Evolutionary conservation across 2,113 vertebrate genomes (phyloP).

Genomic region (Mystacornis crossleyi): DNA sequence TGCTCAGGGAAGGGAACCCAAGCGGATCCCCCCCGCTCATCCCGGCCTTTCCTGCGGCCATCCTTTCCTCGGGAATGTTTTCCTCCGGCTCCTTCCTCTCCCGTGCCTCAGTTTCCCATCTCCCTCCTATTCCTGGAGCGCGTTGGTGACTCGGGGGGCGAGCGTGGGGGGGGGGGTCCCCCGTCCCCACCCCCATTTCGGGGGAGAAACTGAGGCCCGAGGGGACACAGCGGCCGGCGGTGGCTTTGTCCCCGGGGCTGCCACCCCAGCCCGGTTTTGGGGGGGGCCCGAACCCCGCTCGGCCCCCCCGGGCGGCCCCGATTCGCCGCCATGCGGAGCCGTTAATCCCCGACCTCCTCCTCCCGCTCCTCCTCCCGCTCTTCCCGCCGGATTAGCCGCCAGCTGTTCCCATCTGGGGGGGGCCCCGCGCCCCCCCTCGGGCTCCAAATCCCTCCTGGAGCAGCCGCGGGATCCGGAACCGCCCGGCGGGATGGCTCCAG

Average conservation of each 20-base stretch:
- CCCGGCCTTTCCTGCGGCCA: not conserved
- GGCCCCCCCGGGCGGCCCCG: not conserved
- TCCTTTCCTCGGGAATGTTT: not conserved
- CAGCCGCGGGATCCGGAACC: not conserved
- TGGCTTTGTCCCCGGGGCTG: not conserved
- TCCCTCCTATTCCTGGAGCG: too few species aligned
- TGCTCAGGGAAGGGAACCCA: not conserved
- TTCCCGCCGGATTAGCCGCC: not conserved
- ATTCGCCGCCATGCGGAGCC: not conserved
- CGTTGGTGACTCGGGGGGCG: too few species aligned
- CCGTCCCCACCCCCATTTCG: fast-evolving
- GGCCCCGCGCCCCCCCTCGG: not conserved
- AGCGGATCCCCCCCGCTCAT: not conserved
- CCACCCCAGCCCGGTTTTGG: not conserved
- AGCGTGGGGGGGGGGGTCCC: too few species aligned
- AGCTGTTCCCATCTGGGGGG: not conserved
- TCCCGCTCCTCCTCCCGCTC: not conserved
- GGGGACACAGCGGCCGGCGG: fast-evolving
- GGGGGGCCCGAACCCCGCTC: not conserved
- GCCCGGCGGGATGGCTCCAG: fast-evolving
- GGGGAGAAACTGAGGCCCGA: not conserved
- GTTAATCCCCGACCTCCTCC: not conserved
- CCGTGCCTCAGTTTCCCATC: not conserved
- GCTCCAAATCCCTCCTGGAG: not conserved
- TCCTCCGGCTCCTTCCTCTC: not conserved